Evolutionary conservation across 2,797 vertebrate genomes (phyloP), one percentile per base, ranked within the genome.

Genomic region (Pteronotus mesoamericanus): DNA sequence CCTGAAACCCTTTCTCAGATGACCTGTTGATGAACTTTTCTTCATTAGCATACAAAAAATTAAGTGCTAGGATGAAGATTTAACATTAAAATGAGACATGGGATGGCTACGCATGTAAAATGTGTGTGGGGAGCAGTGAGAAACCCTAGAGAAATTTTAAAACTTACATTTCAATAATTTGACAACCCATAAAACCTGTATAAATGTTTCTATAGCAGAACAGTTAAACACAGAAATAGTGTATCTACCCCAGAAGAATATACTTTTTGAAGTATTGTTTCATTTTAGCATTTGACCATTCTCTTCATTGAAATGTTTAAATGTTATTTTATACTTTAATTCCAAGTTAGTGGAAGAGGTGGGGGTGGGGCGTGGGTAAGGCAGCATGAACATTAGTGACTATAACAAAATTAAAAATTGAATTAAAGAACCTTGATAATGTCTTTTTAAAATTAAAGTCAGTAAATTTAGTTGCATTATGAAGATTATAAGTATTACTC

Each of bases 401-500:
- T 90, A 92, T 78, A 26, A 34, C 4, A 92, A 19, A 79, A 89
- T 89, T 88, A 75, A 94, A 97, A 96, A 68, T 71, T 85, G 57
- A 96, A 94, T 80, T 79, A 80, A 95, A 90, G 34, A 94, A 90
- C 5, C 1, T 72, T 24, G 16, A 55, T 88, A 48, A 66, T 96
- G 32, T 57, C 26, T 92, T 86, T 89, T 92, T 84, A 39, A 96
- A 91, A 88, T 95, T 93, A 97, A 97, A 79, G 94, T 91, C 69
- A 96, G 19, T 90, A 96, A 92, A 90, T 95, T 95, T 77, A 39
- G 6, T 57, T 95, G 48, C 19, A 32, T 64, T 94, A 85, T 55
- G 48, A 86, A 90, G 21, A 85, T n/a, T 8, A 61, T 77, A 84
- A 91, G 48, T 39, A 92, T 91, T 80, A 51, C 5, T 3, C 21